Evolutionary conservation across 2,797 vertebrate species (phyloP), one percentile per base, ranked within the genome.

Genomic region (Capromys pilorides): DNA sequence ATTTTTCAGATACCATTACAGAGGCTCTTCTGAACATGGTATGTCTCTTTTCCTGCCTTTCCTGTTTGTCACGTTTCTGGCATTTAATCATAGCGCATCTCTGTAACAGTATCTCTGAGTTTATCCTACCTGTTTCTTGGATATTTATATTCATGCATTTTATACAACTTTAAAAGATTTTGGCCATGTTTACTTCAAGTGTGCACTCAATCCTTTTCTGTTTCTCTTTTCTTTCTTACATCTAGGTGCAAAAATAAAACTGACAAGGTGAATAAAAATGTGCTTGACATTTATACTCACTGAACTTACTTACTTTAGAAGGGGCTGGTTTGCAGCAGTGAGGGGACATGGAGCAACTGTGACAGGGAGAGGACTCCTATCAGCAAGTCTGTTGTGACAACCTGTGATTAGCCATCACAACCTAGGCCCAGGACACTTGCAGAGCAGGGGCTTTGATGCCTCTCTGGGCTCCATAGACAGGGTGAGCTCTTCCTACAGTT

Each of bases 331-430:
- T 49, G 14, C 24, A 28, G 18, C 4, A 49, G 41, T 77, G 13
- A 3, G 39, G 26, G 14, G 41, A 77, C 1, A 6, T 16, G 1
- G 0, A 51, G 21, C 2, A 16, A 61, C 21, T 33, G 5, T 28
- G 45, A 6, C 1, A 45, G 51, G 54, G 12, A 2, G 18, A 11
- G 5, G 6, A 5, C 22, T 33, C 81, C 12, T 82, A 51, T 90
- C 28, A 57, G 3, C 26, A 82, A 10, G 21, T 90, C 14, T 28
- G 5, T 61, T 14, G 5, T 1, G 14, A 61, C 66, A 62, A 73
- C 7, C 4, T 7, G n/a, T 9, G 14, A 49, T 36, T 39, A 62
- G 54, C 24, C 11, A 28, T 31, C 24, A 61, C 1, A 36, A 45
- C 9, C 13, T 1, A 82, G 39, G 24, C 1, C 9, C 10, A 41